A percentile compares a stretch with the other conserved stretches of the same genome.
These are phyloP conservation scores for Anguilla japonica DNA, from an alignment of 2,113 vertebrate species.

Conservation along the genomic window DNA sequence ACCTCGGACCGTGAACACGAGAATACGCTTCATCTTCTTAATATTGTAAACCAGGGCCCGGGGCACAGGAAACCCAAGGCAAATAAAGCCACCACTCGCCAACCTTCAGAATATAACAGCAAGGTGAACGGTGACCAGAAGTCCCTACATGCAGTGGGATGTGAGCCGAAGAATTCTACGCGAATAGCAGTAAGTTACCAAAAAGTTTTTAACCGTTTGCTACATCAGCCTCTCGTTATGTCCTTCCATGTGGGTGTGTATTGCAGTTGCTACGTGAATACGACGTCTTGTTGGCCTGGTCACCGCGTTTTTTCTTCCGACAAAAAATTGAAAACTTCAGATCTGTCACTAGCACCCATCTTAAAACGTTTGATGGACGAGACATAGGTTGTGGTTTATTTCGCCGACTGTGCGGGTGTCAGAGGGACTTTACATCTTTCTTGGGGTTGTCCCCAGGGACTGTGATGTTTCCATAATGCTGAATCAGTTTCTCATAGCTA, in stretches of 20 bases:
- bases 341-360: background rate
- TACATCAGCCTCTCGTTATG: background rate
- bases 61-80: conserved; percentile 79
- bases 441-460: background rate
- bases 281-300: background rate
- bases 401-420: background rate
- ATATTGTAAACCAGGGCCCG: conserved; percentile 84
- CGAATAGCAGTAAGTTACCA: conserved; percentile 83
- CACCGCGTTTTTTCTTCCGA: background rate
- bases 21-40: conserved; percentile 85
- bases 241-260: background rate
- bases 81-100: conserved; percentile 66
- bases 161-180: conserved; percentile 80
- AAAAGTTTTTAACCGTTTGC: background rate
- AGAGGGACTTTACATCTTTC: background rate
- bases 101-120: conserved; percentile 61
- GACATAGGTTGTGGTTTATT: background rate
- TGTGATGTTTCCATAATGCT: background rate
- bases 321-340: background rate
- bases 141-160: conserved; percentile 47
- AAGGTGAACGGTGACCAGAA: conserved; percentile 76
- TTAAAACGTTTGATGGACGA: background rate
- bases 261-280: conserved; percentile 28
- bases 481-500: background rate
- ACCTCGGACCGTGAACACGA: conserved; percentile 85